Percentiles rank a stretch among this genome's conserved stretches.
Conservation (phyloP, 30 jellyfish, hydroid and myxozoan genomes). For the Turritopsis dohrnii region DNA sequence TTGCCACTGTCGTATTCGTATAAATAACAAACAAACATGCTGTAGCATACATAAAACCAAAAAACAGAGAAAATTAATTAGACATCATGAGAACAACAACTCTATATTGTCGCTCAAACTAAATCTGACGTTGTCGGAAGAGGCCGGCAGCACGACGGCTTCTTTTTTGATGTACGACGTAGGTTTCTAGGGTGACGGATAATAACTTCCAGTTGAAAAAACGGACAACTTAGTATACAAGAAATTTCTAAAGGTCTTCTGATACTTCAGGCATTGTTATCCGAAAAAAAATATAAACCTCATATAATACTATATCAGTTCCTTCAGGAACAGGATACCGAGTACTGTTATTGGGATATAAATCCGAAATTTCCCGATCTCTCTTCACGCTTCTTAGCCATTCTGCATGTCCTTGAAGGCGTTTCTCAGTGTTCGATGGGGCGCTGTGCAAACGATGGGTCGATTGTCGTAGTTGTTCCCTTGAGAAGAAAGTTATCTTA, state of each 20-base stretch:
- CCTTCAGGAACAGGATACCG: neutral
- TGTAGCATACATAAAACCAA: no score
- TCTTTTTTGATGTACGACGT: neutral
- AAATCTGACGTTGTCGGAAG: neutral
- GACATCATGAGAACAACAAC: neutral
- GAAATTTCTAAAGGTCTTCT: no score
- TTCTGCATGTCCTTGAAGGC: slow-evolving; percentile 22
- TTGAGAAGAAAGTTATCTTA: no score
- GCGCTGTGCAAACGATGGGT: neutral
- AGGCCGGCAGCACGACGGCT: neutral
- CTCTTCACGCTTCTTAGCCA: slow-evolving; percentile 26
- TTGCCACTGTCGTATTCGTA: no score
- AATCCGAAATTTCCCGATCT: slow-evolving; percentile 33
- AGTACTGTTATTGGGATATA: neutral
- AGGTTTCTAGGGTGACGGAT: slow-evolving; percentile 5
- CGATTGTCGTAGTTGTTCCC: slow-evolving; percentile 7
- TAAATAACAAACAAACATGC: no score
- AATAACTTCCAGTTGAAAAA: no score
- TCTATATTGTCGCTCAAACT: neutral
- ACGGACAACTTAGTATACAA: no score
- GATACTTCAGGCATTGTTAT: no score
- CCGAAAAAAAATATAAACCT: no score
- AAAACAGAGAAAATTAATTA: no score
- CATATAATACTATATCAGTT: no score
- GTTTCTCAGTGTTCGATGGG: slow-evolving; percentile 5